These are phyloP conservation scores for Poecilia latipinna DNA, from an alignment of 2,113 vertebrate species.

Conservation along the genomic window DNA sequence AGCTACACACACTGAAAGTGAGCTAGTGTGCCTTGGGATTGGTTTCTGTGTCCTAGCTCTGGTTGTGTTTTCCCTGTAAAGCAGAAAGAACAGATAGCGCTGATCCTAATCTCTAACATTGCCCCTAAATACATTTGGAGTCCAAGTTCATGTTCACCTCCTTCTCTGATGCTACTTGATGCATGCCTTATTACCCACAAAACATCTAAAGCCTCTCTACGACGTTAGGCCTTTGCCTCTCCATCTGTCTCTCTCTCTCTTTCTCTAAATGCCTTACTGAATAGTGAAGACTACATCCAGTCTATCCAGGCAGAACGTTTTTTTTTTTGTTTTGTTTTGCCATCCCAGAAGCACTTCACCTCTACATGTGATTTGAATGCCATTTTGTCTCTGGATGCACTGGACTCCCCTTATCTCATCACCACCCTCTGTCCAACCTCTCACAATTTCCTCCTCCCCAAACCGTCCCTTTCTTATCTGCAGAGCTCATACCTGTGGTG, in stretches of 20 bases:
- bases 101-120: slow-evolving; percentile 41
- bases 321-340: slow-evolving; percentile 16
- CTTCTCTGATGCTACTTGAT: slow-evolving; percentile 32
- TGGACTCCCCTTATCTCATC: slow-evolving; percentile 51
- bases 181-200: slow-evolving; percentile 38
- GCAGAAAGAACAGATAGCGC: slow-evolving; percentile 37
- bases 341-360: slow-evolving; percentile 20
- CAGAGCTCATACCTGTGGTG: slow-evolving; percentile 71
- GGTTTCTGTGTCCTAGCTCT: slow-evolving; percentile 25
- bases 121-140: slow-evolving; percentile 31
- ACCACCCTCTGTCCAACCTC: slow-evolving; percentile 31
- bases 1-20: slow-evolving; percentile 57
- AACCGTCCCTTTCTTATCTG: slow-evolving; percentile 61
- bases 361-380: slow-evolving; percentile 45
- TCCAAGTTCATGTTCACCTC: slow-evolving; percentile 29
- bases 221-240: neutral
- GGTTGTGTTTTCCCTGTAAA: slow-evolving; percentile 50
- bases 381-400: slow-evolving; percentile 30
- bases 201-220: slow-evolving; percentile 1
- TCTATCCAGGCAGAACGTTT: slow-evolving; percentile 25
- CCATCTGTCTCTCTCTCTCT: neutral
- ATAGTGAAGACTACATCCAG: slow-evolving; percentile 22
- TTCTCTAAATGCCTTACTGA: slow-evolving; percentile 15
- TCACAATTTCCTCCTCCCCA: slow-evolving; percentile 21
- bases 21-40: slow-evolving; percentile 59